Evolutionary conservation across 2,888 invertebrate genomes (phyloP).

Genomic region (Oligia strigilis): DNA sequence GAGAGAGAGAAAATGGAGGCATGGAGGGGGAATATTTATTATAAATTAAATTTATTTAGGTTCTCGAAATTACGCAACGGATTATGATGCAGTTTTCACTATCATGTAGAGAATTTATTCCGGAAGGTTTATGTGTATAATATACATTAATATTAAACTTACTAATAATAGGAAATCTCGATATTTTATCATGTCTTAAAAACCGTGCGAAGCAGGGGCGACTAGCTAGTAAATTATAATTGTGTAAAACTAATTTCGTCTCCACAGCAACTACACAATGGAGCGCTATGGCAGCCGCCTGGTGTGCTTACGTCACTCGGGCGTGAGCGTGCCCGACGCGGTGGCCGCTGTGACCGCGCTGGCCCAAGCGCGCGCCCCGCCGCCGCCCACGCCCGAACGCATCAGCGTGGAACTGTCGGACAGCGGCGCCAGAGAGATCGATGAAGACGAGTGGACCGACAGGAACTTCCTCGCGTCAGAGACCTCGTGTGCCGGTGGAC

Average conservation of each 20-base stretch:
- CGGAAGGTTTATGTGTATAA: not conserved
- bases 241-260: not conserved
- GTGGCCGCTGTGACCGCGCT: slow-evolving; percentile 57
- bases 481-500: slow-evolving; percentile 85
- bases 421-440: slow-evolving; percentile 92
- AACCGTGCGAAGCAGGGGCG: not conserved
- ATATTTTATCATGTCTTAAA: not conserved
- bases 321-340: slow-evolving; percentile 74
- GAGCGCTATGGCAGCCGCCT: slow-evolving; percentile 83
- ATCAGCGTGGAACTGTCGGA: slow-evolving; percentile 85
- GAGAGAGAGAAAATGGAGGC: too few species aligned
- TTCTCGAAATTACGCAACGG: too few species aligned
- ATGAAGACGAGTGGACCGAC: slow-evolving; percentile 99
- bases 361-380: slow-evolving; percentile 43
- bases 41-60: too few species aligned
- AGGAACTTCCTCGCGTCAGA: slow-evolving; percentile 97
- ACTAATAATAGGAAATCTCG: not conserved
- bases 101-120: too few species aligned
- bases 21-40: too few species aligned
- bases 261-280: slow-evolving; percentile 82
- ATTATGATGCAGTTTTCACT: too few species aligned
- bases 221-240: not conserved
- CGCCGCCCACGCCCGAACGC: slow-evolving; percentile 80
- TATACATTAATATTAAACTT: not conserved
- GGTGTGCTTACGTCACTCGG: slow-evolving; percentile 84